Base-by-base conservation (phyloP, 2,888 invertebrate species). In the Chrysopilus asiliformis region DNA sequence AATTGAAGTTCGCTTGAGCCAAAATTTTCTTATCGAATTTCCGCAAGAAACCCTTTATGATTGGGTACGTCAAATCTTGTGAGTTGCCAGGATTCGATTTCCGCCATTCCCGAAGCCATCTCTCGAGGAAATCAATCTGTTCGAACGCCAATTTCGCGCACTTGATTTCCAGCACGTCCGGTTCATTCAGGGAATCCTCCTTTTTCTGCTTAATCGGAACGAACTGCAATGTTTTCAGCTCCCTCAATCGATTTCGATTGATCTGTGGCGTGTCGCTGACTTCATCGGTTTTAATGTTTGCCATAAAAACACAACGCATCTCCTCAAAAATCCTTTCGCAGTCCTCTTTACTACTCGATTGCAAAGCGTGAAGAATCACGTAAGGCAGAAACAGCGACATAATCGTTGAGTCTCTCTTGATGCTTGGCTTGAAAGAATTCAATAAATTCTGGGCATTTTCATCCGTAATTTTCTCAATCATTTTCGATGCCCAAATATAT, bases 331-430 rank as follows among this genome's bases (percentile, higher is more conserved):
- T 61, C 39, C 65, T 64, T 18, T 58, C 50, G n/a, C 57, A 51
- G 37, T 67, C 63, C 8, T 55, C 53, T 4, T 52, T 48, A 1
- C 50, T 50, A 22, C 70, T 67, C 43, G 72, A 71, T 50, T 74
- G 67, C 22, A 79, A 52, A 0, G 74, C 71, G 50, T 79, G 77
- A 2, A 79, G 48, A 8, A 84, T 55, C 24, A 84, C 76, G 47
- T 83, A 77, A 0, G 85, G 85, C 36, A 85, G 64, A 53, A 84
- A 81, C 36, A 79, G 71, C 53, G 78, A 75, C 40, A 83, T 57
- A 12, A 79, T 76, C 50, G 75, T 71, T 27, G 72, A 70, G 53
- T 83, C 82, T 40, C 79, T 71, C 17, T 77, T 74, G 60, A 86
- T 77, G 47, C 81, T 80, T 1, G 81, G 79, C 45, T 77, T 72